Base-by-base conservation (phyloP, 2,888 invertebrate genomes). In the Tipula vernalis region DNA sequence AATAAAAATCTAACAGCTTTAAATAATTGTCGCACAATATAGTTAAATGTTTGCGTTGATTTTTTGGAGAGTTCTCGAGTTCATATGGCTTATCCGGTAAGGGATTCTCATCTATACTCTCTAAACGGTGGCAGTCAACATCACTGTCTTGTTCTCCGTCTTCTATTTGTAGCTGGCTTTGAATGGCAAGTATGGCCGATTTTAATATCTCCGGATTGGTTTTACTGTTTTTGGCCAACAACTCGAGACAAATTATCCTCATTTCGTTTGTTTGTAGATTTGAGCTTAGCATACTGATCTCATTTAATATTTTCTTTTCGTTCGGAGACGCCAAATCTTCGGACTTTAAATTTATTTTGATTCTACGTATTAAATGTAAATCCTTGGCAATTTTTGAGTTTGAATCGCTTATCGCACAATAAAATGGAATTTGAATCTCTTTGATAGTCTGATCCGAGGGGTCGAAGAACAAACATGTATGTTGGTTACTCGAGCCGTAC, bases 321-420 rank as follows among this genome's bases (percentile, higher is more conserved):
- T 44, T 44, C 10, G 28, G 10, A 10, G 10, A 3, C 5, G 28
- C 28, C 28, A 28, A 71, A 28, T 71, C 28, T 4, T 85, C 42
- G 4, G 39, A 15, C 12, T 85, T 85, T 5, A 85, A 85, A 88
- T 93, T 93, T 71, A 94, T 94, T 87, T 95, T 94, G 39, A 96
- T 91, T 88, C 96, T 95, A 89, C 96, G 95, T 87, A 98, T 92
- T 85, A 97, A 92, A 91, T 98, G 97, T 87, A 98, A 93, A 91
- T 98, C 98, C 89, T 97, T 94, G 0, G 97, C 96, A 89, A 96
- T 94, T 89, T 96, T 95, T 87, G 96, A 97, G 91, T 96, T 96
- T 90, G 96, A 96, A 88, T 96, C 97, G 90, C 96, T 96, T 71
- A 98, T 92, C 0, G 97, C 96, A 90, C 96, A 96, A 91, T 98